These are phyloP conservation scores for Sphenopsis melanotis DNA, from an alignment of 2,797 vertebrate genomes.

Conservation along the genomic window DNA sequence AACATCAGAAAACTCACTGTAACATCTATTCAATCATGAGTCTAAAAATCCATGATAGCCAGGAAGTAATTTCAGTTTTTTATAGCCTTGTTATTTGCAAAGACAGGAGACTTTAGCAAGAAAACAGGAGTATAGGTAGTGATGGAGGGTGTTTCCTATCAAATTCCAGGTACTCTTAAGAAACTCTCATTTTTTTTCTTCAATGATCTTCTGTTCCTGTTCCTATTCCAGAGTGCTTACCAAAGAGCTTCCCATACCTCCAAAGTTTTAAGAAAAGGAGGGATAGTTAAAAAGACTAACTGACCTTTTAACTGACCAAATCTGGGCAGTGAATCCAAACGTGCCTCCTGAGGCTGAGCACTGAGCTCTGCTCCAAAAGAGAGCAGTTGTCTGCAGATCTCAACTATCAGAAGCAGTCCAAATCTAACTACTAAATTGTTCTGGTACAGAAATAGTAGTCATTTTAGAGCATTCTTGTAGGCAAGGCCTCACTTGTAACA, in stretches of 20 bases:
- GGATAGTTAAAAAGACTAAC: not conserved
- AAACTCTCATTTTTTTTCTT: not conserved
- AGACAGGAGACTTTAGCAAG: not conserved
- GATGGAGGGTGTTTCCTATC: not conserved
- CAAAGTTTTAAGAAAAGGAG: not conserved
- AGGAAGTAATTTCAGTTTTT: not conserved
- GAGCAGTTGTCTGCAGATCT: not conserved
- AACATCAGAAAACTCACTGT: not conserved
- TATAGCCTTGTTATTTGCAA: not conserved
- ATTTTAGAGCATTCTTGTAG: not conserved
- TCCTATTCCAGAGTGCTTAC: not conserved
- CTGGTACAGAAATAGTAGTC: not conserved
- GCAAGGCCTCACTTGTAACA: not conserved
- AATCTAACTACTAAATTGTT: not conserved
- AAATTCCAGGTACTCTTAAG: not conserved
- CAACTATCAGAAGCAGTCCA: not conserved
- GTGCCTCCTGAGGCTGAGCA: not conserved
- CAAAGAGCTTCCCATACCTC: not conserved
- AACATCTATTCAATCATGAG: not conserved
- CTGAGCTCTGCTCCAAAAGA: not conserved
- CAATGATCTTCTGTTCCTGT: not conserved
- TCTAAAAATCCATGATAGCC: not conserved
- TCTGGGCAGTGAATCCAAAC: not conserved
- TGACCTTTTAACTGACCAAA: not conserved
- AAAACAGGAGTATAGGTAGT: not conserved